Evolutionary conservation across 2,113 vertebrate genomes (phyloP).

Genomic region (Myanophis thanlyinensis): DNA sequence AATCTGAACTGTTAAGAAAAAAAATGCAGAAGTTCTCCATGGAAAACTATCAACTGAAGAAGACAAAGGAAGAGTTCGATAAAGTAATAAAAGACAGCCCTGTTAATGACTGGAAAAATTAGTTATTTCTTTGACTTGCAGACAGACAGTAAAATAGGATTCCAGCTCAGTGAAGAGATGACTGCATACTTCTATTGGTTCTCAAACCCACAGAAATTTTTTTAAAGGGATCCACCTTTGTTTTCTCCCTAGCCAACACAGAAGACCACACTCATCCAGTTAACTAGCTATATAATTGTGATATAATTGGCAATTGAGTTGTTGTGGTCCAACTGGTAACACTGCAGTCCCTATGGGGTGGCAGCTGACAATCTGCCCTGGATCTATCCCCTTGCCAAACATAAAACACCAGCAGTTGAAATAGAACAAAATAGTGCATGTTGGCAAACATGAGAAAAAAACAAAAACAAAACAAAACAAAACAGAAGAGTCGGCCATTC

Average conservation of each 20-base stretch:
- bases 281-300: neutral
- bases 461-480: no score
- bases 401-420: neutral
- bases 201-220: neutral
- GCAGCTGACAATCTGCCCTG: neutral
- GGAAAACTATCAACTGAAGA: neutral
- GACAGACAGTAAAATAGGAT: neutral
- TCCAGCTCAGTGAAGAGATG: neutral
- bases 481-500: neutral
- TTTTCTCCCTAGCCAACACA: neutral
- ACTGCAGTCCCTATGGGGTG: neutral
- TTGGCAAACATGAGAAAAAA: neutral
- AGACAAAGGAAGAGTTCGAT: neutral
- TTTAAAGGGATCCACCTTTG: neutral
- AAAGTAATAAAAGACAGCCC: neutral
- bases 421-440: neutral
- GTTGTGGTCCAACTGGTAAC: neutral
- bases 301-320: neutral
- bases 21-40: neutral
- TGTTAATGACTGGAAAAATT: neutral
- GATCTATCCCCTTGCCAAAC: neutral
- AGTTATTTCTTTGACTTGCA: neutral
- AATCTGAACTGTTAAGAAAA: neutral
- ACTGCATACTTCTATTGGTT: neutral
- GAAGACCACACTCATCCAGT: neutral